Percentiles rank a stretch among this genome's conserved stretches.
phyloP scores from a whole-genome alignment of 2,113 vertebrate species.

The Gambusia holbrooki region DNA sequence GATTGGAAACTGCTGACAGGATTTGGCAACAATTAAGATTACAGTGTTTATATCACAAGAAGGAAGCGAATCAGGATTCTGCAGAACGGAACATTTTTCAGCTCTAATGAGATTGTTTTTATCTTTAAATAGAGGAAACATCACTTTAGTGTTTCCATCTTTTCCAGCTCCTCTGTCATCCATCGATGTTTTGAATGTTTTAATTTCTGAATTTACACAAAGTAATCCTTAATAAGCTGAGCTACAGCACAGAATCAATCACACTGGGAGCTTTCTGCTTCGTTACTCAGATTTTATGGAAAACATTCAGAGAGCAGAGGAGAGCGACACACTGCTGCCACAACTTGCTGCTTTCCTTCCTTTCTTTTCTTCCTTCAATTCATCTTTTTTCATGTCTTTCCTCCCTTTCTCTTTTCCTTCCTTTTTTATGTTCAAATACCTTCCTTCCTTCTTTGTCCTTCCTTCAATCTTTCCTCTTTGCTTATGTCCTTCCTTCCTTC shows the following conservation, averaged over 20 bases:
- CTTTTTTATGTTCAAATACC: too few relatives aligned
- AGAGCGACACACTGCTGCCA: constrained; percentile 11
- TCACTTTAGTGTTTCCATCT: background rate
- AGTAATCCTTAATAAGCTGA: constrained; percentile 5
- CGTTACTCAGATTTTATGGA: background rate
- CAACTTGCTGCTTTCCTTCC: background rate
- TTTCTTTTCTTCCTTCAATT: too few relatives aligned
- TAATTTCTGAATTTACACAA: background rate
- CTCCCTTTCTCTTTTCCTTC: background rate
- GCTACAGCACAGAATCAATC: background rate
- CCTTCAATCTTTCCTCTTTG: background rate
- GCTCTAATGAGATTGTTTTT: constrained; percentile 13
- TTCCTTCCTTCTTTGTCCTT: background rate
- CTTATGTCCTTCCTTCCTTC: too few relatives aligned
- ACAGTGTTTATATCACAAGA: background rate
- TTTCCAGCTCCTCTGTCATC: background rate
- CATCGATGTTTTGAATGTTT: background rate
- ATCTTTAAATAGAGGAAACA: background rate
- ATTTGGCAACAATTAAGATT: constrained; percentile 13
- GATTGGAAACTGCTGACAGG: background rate
- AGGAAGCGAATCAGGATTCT: constrained; percentile 9
- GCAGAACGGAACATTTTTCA: constrained; percentile 3
- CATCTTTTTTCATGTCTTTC: too few relatives aligned
- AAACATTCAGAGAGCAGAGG: too few relatives aligned
- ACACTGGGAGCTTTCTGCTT: background rate